Percentiles rank a stretch among this genome's conserved stretches.
Conservation (phyloP, 2,797 vertebrate species). For the Selene dorsalis region DNA sequence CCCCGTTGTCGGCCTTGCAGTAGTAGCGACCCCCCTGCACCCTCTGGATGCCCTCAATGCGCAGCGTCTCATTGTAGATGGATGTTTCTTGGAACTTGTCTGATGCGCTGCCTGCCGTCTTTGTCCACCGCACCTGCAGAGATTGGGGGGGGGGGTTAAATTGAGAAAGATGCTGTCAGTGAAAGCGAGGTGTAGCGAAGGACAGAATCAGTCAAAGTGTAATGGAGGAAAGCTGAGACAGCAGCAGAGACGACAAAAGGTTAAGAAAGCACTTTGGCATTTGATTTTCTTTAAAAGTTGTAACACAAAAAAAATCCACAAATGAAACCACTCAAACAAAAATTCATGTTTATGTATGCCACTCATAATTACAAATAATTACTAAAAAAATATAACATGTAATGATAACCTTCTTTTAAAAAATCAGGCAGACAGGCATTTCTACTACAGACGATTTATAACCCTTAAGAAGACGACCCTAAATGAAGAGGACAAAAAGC, state of each 20-base stretch:
- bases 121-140: slow-evolving; percentile 95
- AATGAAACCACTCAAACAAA: background rate
- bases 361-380: no score
- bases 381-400: background rate
- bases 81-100: slow-evolving; percentile 99
- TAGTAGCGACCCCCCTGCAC: slow-evolving; percentile 99
- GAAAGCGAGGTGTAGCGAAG: slow-evolving; percentile 22
- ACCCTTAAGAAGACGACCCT: no score
- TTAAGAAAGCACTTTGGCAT: slow-evolving; percentile 1
- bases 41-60: slow-evolving; percentile 93
- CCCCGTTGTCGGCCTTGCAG: slow-evolving; percentile 99
- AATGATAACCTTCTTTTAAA: background rate
- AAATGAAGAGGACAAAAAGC: background rate
- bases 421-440: background rate
- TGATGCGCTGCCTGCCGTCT: slow-evolving; percentile 95
- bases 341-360: background rate
- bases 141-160: slow-evolving; percentile 15
- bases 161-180: slow-evolving; percentile 31
- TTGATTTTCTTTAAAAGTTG: slow-evolving; percentile 13
- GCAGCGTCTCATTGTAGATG: slow-evolving; percentile 96
- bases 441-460: background rate
- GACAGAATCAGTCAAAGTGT: slow-evolving; percentile 41
- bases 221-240: background rate
- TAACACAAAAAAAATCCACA: background rate
- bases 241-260: background rate